Evolutionary conservation across 64 coral and sea anemone species (phyloP).

Genomic region (Montipora cactus): DNA sequence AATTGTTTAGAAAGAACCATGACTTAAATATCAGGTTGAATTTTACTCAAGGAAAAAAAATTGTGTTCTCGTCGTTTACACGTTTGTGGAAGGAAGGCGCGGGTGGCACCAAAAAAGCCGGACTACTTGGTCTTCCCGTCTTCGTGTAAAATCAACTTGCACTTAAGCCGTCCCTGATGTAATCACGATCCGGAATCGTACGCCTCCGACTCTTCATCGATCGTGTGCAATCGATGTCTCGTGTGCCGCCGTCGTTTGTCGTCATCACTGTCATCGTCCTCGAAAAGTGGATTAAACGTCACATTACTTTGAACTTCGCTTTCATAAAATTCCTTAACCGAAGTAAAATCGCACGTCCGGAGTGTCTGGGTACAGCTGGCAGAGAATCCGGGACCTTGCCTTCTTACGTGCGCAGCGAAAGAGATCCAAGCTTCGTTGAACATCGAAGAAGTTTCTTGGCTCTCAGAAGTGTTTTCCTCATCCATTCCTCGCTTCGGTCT

Average conservation of each 20-base stretch:
- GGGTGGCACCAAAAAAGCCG: no score
- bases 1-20: no score
- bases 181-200: neutral
- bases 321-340: slow-evolving; percentile 19
- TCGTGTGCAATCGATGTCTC: slow-evolving; percentile 40
- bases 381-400: slow-evolving; percentile 43
- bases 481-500: neutral
- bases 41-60: no score
- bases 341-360: neutral
- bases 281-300: slow-evolving; percentile 41
- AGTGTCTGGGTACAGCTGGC: slow-evolving; percentile 44
- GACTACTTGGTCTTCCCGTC: no score
- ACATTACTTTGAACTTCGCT: slow-evolving; percentile 49
- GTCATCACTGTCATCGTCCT: slow-evolving; percentile 13
- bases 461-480: neutral
- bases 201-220: slow-evolving; percentile 35
- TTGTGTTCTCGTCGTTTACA: no score
- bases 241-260: neutral
- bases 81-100: no score
- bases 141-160: no score
- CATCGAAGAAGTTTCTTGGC: neutral
- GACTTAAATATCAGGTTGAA: no score
- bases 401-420: slow-evolving; percentile 34
- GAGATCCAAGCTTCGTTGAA: slow-evolving; percentile 19
- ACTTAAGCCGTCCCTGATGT: neutral